These are phyloP conservation scores for Deilephila porcellus DNA, from an alignment of 2,888 invertebrate species.

Conservation along the genomic window DNA sequence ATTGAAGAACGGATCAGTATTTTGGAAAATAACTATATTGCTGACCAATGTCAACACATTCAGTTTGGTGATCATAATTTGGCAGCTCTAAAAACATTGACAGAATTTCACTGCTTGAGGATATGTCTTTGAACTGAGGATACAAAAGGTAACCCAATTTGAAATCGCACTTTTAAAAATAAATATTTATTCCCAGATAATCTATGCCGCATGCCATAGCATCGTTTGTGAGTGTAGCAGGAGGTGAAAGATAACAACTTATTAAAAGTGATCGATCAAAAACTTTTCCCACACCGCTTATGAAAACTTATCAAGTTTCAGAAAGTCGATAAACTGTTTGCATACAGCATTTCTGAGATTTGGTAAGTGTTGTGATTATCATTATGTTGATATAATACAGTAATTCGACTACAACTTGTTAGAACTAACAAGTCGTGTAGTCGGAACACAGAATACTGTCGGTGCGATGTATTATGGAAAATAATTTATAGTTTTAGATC, in stretches of 20 bases:
- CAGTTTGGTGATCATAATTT: too few relatives aligned
- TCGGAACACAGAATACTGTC: slow-evolving; percentile 53
- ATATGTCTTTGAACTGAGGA: too few relatives aligned
- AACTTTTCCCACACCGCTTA: slow-evolving; percentile 12
- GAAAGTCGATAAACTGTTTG: slow-evolving; percentile 35
- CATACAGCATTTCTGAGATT: slow-evolving; percentile 43
- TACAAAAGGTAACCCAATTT: too few relatives aligned
- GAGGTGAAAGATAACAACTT: slow-evolving; percentile 2
- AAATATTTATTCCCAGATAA: neutral
- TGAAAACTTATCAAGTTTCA: slow-evolving; percentile 28
- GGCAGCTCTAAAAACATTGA: too few relatives aligned
- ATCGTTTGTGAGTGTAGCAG: slow-evolving; percentile 7
- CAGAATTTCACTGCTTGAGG: too few relatives aligned
- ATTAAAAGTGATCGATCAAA: slow-evolving; percentile 21
- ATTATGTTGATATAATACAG: slow-evolving; percentile 50
- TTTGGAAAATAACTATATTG: too few relatives aligned
- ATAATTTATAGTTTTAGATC: neutral
- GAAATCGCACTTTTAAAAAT: too few relatives aligned
- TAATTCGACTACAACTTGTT: slow-evolving; percentile 70
- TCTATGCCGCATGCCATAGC: neutral
- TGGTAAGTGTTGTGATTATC: slow-evolving; percentile 41
- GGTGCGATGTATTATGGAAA: slow-evolving; percentile 41
- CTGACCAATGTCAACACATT: too few relatives aligned
- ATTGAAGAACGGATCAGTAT: too few relatives aligned
- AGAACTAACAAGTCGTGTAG: slow-evolving; percentile 71